These are phyloP conservation scores for Lucilia cuprina DNA, from an alignment of 1,140 invertebrate species.

Conservation along the genomic window DNA sequence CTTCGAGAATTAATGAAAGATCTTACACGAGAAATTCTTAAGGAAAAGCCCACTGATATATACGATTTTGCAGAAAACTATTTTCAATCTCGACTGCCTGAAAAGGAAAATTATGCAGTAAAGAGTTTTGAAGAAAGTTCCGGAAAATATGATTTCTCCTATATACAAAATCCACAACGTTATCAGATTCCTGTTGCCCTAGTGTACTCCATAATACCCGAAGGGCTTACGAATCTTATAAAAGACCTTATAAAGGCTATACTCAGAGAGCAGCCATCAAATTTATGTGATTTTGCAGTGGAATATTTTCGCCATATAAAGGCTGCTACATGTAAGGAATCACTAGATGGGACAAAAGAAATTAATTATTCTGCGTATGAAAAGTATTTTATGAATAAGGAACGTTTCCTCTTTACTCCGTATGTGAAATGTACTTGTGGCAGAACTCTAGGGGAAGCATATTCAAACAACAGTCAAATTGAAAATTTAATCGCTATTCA, in stretches of 20 bases:
- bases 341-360: slow-evolving; percentile 45
- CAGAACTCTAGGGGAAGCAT: not conserved
- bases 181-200: slow-evolving; percentile 53
- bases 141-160: slow-evolving; percentile 37
- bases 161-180: slow-evolving; percentile 46
- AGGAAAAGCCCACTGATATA: slow-evolving; percentile 64
- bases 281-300: slow-evolving; percentile 64
- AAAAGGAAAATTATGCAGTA: slow-evolving; percentile 50
- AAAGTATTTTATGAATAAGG: slow-evolving; percentile 42
- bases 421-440: slow-evolving; percentile 38
- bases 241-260: slow-evolving; percentile 66
- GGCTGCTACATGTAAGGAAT: slow-evolving; percentile 39
- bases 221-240: slow-evolving; percentile 65
- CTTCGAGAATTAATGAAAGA: slow-evolving; percentile 66
- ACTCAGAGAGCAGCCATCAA: slow-evolving; percentile 63
- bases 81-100: slow-evolving; percentile 61
- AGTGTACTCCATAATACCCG: slow-evolving; percentile 63
- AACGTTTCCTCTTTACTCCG: slow-evolving; percentile 18
- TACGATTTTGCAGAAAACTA: slow-evolving; percentile 64
- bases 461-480: not conserved
- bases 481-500: not conserved
- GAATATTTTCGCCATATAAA: slow-evolving; percentile 63
- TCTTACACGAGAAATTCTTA: slow-evolving; percentile 65
- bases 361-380: slow-evolving; percentile 48
- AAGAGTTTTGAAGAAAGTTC: slow-evolving; percentile 48